Base-by-base conservation (phyloP, 2,888 invertebrate species). In the Troides helena region DNA sequence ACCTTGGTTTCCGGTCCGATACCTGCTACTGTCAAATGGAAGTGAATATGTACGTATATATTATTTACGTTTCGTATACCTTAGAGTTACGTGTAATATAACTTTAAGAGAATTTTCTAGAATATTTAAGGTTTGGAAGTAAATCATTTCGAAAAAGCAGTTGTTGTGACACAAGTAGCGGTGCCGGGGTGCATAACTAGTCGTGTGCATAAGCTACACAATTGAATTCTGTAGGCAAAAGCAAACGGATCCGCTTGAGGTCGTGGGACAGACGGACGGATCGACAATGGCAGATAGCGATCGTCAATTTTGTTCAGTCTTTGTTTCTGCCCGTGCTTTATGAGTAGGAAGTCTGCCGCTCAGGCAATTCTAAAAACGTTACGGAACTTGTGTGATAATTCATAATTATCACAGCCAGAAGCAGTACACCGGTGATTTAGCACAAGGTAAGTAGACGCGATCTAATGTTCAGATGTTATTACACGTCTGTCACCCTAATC, bases 261-360 rank as follows among this genome's bases (percentile, higher is more conserved):
- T 87, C 91, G 89, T 91, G 91, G 84, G 91, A 91, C 82, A 80
- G 76, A 77, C 77, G 71, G 72, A 74, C 74, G 75, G 67, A 70
- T 71, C 71, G 71, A 78, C 79, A 79, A 80, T 79, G 68, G 72
- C 39, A 75, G 91, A 90, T 91, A 82, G 78, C 67, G 77, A 91
- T 91, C 90, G 81, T 77, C 85, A 83, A 87, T 85, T 87, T 85
- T 86, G 87, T 87, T 84, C 78, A 78, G 79, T 82, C 85, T 84
- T 87, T 83, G 80, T 86, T 85, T 76, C 74, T 69, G 57, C 71
- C 71, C 70, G 77, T 78, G 76, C 76, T 74, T 80, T 82, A 80
- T 81, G 77, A 82, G 70, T 74, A 82, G 82, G 83, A 82, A 82
- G 78, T 75, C 64, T 68, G 71, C 58, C 56, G 61, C 62, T 65